A percentile compares a stretch with the other conserved stretches of the same genome.
Conservation (phyloP, 37 sponge, comb jelly and placozoan genomes). For the Diacarnus erythraeanus region DNA sequence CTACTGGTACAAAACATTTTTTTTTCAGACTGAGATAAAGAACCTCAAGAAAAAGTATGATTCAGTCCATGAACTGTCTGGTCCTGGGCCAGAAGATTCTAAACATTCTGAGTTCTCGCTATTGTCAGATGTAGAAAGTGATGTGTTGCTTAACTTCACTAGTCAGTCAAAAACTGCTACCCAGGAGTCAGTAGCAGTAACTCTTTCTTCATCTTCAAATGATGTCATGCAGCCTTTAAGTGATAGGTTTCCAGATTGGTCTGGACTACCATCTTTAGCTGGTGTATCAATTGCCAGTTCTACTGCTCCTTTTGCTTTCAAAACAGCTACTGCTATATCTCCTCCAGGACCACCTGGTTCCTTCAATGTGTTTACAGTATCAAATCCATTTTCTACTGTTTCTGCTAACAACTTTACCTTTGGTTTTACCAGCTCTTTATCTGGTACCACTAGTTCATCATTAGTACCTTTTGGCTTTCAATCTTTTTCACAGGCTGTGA, state of each 20-base stretch:
- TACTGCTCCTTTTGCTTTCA: background rate
- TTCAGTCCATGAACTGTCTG: background rate
- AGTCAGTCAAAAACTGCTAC: no score
- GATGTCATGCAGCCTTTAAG: background rate
- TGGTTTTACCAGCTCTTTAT: no score
- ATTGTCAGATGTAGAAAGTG: background rate
- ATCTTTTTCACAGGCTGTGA: no score
- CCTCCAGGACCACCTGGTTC: background rate
- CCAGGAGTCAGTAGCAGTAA: background rate
- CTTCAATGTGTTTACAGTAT: background rate
- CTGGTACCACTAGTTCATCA: no score
- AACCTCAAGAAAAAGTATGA: slow-evolving; percentile 16
- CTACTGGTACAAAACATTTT: background rate
- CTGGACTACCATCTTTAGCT: background rate
- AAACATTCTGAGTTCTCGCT: no score
- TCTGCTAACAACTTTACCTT: no score
- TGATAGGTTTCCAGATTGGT: background rate
- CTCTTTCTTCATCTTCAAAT: background rate
- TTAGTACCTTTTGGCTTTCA: no score
- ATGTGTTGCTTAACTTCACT: background rate
- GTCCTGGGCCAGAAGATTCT: background rate
- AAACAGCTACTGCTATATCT: background rate
- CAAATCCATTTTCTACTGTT: no score
- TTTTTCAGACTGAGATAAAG: slow-evolving; percentile 24
- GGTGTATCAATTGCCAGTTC: background rate